Base-by-base conservation (phyloP, 35 echinoderm and acorn worm species). In the Apostichopus californicus region DNA sequence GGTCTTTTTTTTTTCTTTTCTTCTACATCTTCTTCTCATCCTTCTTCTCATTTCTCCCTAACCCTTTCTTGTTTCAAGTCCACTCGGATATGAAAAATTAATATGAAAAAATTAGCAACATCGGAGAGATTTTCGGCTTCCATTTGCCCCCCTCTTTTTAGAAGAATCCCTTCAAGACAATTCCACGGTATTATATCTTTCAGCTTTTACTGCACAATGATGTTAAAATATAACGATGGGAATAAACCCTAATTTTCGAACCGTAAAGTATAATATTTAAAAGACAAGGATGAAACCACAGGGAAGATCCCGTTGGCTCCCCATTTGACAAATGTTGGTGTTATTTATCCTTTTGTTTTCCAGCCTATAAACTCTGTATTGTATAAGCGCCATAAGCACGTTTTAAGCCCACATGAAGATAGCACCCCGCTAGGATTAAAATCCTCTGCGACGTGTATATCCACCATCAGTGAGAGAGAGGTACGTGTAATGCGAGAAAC, bases 141-240 rank as follows among this genome's bases (percentile, higher is more conserved):
- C 8, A 68, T 68, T 11, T 18, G 64, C 34, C 34, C 34, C 34
- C 34, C 34, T 46, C 34, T 46, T 46, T 46, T 46, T 46, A 46
- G 34, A 0, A 46, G 34, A 46, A 46, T 2, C 58, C 58, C 71
- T 20, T 6, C 71, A 75, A 20, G 15, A 18, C 71, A 20, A 18
- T n/a, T 18, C 7, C 17, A 18, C 17, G 71, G 15, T 13, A 75
- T 22, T 22, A 75, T 75, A 75, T 75, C 71, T 75, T 75, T 75
- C 24, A 75, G 17, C 11, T 75, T 75, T 75, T 75, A 75, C 71
- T 75, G 71, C 71, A 14, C 15, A 22, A 75, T 22, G 71, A 75
- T 75, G 17, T 14, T 85, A 85, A 85, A 85, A 85, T 58, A n/a
- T 85, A 56, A 85, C 55, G 81, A 85, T 59, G 55, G 81, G 58